These are phyloP conservation scores for Pecten maximus DNA, from an alignment of 2,888 invertebrate genomes.

Conservation along the genomic window DNA sequence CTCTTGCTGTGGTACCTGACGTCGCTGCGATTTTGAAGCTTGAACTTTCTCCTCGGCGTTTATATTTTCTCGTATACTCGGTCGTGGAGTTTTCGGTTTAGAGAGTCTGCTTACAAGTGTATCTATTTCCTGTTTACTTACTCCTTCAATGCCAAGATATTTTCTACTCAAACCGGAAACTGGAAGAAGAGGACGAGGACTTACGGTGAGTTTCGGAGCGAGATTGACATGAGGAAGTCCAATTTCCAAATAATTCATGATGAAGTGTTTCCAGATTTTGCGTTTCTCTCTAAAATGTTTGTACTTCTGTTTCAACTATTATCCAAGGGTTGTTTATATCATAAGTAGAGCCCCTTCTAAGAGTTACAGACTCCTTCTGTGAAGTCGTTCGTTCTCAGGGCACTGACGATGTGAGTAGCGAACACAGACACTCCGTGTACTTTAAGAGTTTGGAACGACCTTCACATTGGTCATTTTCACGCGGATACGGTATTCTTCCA, in stretches of 20 bases:
- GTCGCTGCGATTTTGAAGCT: neutral
- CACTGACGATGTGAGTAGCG: neutral
- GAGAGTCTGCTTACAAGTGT: slow-evolving; percentile 55
- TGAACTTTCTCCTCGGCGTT: neutral
- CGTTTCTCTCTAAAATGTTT: neutral
- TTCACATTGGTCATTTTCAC: neutral
- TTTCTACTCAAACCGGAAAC: slow-evolving; percentile 61
- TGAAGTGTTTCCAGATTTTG: neutral
- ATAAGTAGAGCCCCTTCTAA: neutral
- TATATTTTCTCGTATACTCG: slow-evolving; percentile 39
- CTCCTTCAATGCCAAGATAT: slow-evolving; percentile 62
- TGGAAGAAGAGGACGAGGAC: slow-evolving; percentile 60
- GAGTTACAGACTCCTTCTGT: neutral
- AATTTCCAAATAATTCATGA: slow-evolving; percentile 65
- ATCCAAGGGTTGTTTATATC: neutral
- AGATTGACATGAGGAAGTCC: slow-evolving; percentile 63
- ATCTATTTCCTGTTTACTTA: slow-evolving; percentile 55
- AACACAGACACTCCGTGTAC: neutral
- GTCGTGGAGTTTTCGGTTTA: slow-evolving; percentile 56
- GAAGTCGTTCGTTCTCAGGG: neutral
- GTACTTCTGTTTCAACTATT: neutral
- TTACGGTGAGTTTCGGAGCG: slow-evolving; percentile 57
- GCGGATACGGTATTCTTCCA: neutral
- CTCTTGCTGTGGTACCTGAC: neutral
- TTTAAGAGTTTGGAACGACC: neutral